Evolutionary conservation across 2,113 vertebrate species (phyloP).

Genomic region (Lynx canadensis): DNA sequence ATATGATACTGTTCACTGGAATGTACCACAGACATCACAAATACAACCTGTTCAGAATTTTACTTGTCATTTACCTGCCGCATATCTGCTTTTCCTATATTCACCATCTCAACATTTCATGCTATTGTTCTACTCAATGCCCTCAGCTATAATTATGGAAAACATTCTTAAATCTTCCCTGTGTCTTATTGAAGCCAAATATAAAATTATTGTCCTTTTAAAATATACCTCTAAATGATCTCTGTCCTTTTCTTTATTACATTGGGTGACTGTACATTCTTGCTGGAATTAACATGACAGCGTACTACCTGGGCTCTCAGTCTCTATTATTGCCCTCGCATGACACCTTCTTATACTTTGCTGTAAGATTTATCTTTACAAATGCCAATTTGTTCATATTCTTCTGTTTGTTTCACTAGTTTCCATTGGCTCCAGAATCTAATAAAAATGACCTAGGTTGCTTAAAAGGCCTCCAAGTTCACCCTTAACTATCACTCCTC

Average conservation of each 20-base stretch:
- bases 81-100: neutral
- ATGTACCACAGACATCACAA: neutral
- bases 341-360: neutral
- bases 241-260: neutral
- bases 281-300: neutral
- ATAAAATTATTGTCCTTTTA: neutral
- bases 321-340: neutral
- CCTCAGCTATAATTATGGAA: neutral
- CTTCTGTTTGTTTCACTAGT: neutral
- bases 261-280: neutral
- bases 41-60: neutral
- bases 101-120: neutral
- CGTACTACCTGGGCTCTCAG: neutral
- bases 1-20: neutral
- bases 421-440: neutral
- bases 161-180: neutral
- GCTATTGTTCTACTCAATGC: neutral
- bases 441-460: neutral
- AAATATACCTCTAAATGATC: neutral
- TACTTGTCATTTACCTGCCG: neutral
- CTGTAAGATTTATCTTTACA: neutral
- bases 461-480: neutral
- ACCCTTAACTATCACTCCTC: neutral
- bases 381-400: neutral
- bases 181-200: neutral